Evolutionary conservation across 2,113 vertebrate species (phyloP).

Genomic region (Canis aureus): DNA sequence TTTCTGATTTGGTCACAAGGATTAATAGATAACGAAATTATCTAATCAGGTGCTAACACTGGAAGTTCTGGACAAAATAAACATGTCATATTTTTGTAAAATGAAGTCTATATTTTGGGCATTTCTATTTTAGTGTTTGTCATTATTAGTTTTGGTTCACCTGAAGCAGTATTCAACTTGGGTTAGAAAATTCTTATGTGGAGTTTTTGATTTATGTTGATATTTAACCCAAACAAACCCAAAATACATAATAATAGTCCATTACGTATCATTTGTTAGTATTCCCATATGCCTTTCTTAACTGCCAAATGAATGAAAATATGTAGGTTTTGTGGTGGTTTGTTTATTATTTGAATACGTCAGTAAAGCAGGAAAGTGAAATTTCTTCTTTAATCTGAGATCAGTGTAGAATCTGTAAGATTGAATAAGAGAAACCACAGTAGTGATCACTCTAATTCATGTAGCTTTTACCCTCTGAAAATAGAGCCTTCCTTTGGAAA

Average conservation of each 20-base stretch:
- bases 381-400: conserved; percentile 3
- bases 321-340: not conserved
- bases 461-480: not conserved
- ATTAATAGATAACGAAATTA: conserved; percentile 54
- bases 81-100: conserved; percentile 59
- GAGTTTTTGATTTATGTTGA: conserved; percentile 51
- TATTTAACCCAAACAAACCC: conserved; percentile 61
- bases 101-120: conserved; percentile 60
- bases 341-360: not conserved
- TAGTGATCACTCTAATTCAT: not conserved
- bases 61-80: conserved; percentile 50
- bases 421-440: not conserved
- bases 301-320: not conserved
- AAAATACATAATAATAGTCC: conserved; percentile 7
- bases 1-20: conserved; percentile 48
- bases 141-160: conserved; percentile 63
- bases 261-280: conserved; percentile 21
- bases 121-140: conserved; percentile 20
- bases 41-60: not conserved
- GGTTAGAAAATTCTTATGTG: conserved; percentile 54
- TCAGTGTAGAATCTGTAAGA: not conserved
- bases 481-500: not conserved
- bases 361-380: not conserved
- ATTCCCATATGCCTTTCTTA: conserved; percentile 8
- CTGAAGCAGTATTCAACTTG: conserved; percentile 33